Percentiles rank a stretch among this genome's conserved stretches.
phyloP scores from a whole-genome alignment of 2,113 vertebrate species.

The Cariama cristata region DNA sequence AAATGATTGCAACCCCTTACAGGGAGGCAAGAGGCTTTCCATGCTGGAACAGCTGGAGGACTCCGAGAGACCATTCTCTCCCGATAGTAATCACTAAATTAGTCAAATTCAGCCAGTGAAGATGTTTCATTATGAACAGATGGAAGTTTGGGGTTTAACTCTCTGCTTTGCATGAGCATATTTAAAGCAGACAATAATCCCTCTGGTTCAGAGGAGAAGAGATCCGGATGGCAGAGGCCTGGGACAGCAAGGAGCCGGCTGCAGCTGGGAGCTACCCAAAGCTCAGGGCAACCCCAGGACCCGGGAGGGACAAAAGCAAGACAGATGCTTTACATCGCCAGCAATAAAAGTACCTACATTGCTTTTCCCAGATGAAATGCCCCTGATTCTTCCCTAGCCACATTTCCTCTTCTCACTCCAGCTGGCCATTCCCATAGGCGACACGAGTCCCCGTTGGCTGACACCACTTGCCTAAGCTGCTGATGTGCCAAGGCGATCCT shows the following conservation, averaged over 20 bases:
- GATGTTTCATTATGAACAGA: constrained; percentile 22
- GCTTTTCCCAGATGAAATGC: not conserved
- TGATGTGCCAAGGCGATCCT: not conserved
- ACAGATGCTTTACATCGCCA: not conserved
- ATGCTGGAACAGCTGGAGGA: constrained; percentile 25
- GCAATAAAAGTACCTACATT: not conserved
- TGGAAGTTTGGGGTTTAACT: constrained; percentile 1
- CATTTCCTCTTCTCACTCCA: not conserved
- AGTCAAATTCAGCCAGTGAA: not conserved
- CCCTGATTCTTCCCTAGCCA: not conserved
- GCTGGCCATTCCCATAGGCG: not conserved
- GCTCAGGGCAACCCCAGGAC: not conserved
- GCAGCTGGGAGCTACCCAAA: not conserved
- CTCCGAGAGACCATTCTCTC: not conserved
- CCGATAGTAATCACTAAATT: not conserved
- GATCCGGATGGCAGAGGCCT: not conserved
- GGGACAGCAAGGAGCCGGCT: not conserved
- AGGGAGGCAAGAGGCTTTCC: not conserved
- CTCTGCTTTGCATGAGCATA: not conserved
- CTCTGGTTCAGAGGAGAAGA: not conserved
- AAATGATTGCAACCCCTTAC: not conserved
- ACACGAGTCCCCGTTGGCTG: not conserved
- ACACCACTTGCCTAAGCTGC: not conserved
- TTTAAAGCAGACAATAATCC: not conserved
- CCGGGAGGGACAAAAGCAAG: not conserved